Evolutionary conservation across 1,140 invertebrate genomes (phyloP).

Genomic region (Drosophila bocki): DNA sequence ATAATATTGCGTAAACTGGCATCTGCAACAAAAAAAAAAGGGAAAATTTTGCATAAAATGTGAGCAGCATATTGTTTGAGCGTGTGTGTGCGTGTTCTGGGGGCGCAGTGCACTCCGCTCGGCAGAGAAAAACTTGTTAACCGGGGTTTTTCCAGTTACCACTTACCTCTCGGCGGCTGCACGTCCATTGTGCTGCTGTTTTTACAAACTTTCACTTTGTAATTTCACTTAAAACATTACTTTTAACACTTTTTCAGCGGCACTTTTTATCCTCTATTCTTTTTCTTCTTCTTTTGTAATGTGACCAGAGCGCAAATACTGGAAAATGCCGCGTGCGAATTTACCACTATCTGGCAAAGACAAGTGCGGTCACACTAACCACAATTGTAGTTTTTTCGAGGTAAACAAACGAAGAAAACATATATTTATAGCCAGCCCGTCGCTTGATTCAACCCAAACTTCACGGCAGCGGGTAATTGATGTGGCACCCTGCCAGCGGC

Average conservation of each 20-base stretch:
- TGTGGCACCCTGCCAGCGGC: conserved; percentile 14
- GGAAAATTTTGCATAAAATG: conserved; percentile 24
- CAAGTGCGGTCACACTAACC: neutral
- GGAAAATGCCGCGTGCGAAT: neutral
- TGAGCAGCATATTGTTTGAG: conserved; percentile 36
- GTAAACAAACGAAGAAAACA: conserved; percentile 4
- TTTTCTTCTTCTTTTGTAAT: neutral
- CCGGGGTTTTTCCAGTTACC: neutral
- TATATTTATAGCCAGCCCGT: neutral
- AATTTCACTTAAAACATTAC: conserved; percentile 47
- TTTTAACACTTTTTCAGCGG: conserved; percentile 57
- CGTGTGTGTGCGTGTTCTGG: conserved; percentile 25
- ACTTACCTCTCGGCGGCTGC: conserved; percentile 65
- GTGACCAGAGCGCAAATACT: neutral
- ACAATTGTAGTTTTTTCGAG: neutral
- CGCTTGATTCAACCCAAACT: neutral
- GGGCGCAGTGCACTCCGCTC: neutral
- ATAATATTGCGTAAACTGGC: conserved; percentile 92
- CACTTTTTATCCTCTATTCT: conserved; percentile 30
- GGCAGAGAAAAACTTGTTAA: neutral
- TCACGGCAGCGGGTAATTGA: neutral
- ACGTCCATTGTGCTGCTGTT: conserved; percentile 56
- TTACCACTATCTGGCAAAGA: neutral
- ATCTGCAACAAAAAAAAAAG: conserved; percentile 54
- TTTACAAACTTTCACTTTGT: conserved; percentile 51